Conservation (phyloP, 2,888 invertebrate genomes). For the Caenorhabditis zanzibari region DNA sequence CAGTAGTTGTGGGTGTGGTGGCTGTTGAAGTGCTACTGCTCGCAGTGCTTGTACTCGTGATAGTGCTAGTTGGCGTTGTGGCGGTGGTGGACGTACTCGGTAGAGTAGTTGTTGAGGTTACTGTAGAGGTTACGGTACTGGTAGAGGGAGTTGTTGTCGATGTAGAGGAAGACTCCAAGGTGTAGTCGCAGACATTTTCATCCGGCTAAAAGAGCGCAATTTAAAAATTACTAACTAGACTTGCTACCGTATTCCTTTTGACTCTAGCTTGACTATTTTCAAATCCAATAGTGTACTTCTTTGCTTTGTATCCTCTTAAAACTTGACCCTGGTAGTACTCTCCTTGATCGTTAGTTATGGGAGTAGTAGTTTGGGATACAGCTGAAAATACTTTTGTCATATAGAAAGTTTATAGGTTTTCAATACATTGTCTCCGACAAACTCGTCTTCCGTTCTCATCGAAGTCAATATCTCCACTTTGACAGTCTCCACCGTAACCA, state of each 20-base stretch:
- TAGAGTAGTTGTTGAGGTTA: constrained; percentile 13
- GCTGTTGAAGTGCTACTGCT: constrained; percentile 2
- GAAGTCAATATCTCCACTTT: constrained; percentile 45
- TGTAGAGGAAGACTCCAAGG: constrained; percentile 36
- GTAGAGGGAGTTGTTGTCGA: constrained; percentile 42
- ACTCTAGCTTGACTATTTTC: background rate
- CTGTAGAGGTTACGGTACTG: constrained; percentile 21
- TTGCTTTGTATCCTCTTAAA: constrained; percentile 21
- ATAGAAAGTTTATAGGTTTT: no score
- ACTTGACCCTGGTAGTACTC: constrained; percentile 46
- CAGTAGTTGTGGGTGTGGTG: background rate
- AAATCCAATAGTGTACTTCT: background rate
- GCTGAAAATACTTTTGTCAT: constrained; percentile 20
- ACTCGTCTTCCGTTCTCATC: background rate
- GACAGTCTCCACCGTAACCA: constrained; percentile 2
- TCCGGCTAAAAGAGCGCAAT: no score
- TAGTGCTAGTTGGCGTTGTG: constrained; percentile 13
- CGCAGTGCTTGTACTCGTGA: background rate
- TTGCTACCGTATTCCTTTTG: background rate
- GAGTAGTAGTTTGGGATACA: background rate
- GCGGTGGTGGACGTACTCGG: constrained; percentile 25
- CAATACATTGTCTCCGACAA: constrained; percentile 50
- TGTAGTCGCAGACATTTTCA: constrained; percentile 49
- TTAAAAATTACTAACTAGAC: background rate
- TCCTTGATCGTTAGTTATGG: constrained; percentile 2